Evolutionary conservation across 2,797 vertebrate species (phyloP).

Genomic region (Leuciscus waleckii): DNA sequence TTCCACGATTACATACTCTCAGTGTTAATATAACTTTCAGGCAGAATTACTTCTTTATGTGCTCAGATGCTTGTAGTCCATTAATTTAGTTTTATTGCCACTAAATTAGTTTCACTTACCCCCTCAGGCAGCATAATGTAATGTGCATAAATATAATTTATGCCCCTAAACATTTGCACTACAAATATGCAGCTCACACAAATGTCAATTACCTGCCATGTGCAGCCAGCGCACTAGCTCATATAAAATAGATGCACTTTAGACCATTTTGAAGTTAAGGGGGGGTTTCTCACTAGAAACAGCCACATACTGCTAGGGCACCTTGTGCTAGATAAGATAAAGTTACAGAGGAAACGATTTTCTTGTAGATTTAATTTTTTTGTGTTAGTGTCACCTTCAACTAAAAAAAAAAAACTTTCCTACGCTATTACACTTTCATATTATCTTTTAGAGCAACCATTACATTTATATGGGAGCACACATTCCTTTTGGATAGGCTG

Average conservation of each 20-base stretch:
- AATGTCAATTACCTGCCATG: constrained; percentile 72
- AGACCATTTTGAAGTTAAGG: constrained; percentile 54
- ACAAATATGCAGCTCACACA: constrained; percentile 72
- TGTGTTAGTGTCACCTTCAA: constrained; percentile 76
- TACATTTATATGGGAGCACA: constrained; percentile 66
- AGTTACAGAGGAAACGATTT: constrained; percentile 64
- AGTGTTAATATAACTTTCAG: constrained; percentile 81
- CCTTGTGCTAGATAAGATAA: constrained; percentile 61
- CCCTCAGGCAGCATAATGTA: constrained; percentile 76
- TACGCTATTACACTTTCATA: constrained; percentile 66
- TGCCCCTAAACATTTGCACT: constrained; percentile 78
- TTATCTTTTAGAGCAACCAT: constrained; percentile 72
- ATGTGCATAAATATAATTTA: constrained; percentile 81
- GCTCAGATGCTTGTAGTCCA: constrained; percentile 80
- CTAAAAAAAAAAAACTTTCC: constrained; percentile 55
- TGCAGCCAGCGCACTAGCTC: constrained; percentile 54
- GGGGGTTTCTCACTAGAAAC: constrained; percentile 54
- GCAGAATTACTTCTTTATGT: constrained; percentile 81
- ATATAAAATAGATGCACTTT: constrained; percentile 55
- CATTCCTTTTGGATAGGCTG: constrained; percentile 51
- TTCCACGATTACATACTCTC: constrained; percentile 78
- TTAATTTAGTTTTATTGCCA: constrained; percentile 85
- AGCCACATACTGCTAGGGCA: constrained; percentile 55
- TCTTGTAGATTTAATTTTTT: constrained; percentile 68
- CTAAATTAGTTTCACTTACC: constrained; percentile 82